phyloP scores from a whole-genome alignment of 2,113 vertebrate species.

The Rhynchopsitta pachyrhyncha region DNA sequence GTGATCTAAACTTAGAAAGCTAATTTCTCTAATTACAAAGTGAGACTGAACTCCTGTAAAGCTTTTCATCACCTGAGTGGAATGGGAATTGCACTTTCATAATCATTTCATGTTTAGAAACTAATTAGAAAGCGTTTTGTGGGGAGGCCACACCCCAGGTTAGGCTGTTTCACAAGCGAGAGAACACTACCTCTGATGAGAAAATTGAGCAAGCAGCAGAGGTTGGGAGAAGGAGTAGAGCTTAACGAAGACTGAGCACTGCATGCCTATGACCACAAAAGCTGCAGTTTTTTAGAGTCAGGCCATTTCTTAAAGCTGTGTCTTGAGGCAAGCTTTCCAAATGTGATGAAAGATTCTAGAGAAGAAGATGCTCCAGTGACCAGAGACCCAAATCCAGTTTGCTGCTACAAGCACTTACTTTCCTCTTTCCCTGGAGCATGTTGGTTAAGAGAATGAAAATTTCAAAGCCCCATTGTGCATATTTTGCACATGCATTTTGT shows the following conservation, averaged over 20 bases:
- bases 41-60: slow-evolving; percentile 70
- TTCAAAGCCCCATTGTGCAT: neutral
- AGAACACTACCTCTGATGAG: neutral
- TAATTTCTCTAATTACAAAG: slow-evolving; percentile 77
- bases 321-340: neutral
- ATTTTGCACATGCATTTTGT: neutral
- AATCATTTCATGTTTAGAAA: slow-evolving; percentile 60
- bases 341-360: neutral
- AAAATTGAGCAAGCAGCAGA: slow-evolving; percentile 17
- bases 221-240: neutral
- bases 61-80: slow-evolving; percentile 69
- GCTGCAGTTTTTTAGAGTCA: neutral
- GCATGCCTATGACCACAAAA: neutral
- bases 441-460: neutral
- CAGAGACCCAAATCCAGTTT: neutral
- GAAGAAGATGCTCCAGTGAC: neutral
- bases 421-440: neutral
- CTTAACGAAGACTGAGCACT: neutral
- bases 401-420: neutral
- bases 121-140: slow-evolving; percentile 41
- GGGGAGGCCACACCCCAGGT: slow-evolving; percentile 5
- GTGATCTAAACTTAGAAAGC: slow-evolving; percentile 74
- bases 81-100: slow-evolving; percentile 63
- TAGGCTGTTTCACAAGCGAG: slow-evolving; percentile 43
- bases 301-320: neutral